These are phyloP conservation scores for Caradrina kadenii DNA, from an alignment of 2,888 invertebrate species.

Conservation along the genomic window DNA sequence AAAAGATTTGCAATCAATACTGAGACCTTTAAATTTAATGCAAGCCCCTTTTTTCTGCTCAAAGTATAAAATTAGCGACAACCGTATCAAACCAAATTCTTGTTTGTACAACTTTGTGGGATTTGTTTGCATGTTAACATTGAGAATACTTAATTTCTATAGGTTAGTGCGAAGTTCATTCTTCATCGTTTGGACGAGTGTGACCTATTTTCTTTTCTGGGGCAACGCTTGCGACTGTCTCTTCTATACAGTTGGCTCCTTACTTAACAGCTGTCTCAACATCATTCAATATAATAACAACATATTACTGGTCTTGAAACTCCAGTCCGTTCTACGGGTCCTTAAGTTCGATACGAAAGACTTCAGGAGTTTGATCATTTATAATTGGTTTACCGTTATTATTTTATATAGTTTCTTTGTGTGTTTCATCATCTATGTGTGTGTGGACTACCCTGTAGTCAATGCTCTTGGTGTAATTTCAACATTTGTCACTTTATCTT, in stretches of 20 bases:
- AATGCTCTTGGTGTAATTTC: background rate
- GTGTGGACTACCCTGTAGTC: background rate
- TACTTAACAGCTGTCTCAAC: slow-evolving; percentile 16
- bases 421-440: slow-evolving; percentile 1
- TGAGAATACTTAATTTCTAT: background rate
- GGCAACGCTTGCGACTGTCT: background rate
- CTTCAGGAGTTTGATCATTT: slow-evolving; percentile 5
- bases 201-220: background rate
- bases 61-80: slow-evolving; percentile 18
- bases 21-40: slow-evolving; percentile 42
- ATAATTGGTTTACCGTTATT: slow-evolving; percentile 28
- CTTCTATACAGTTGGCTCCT: background rate
- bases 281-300: slow-evolving; percentile 10
- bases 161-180: background rate
- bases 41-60: slow-evolving; percentile 3
- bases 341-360: background rate
- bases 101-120: slow-evolving; percentile 12
- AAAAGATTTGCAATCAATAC: slow-evolving; percentile 28
- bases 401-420: slow-evolving; percentile 4
- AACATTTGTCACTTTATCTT: background rate
- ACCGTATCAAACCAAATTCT: slow-evolving; percentile 17
- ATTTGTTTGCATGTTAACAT: background rate
- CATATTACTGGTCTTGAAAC: slow-evolving; percentile 20
- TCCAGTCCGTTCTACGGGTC: slow-evolving; percentile 6
- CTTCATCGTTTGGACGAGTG: no score